Evolutionary conservation across 1,140 invertebrate species (phyloP), one percentile per base, ranked within the genome.

Genomic region (Drosophila kikkawai): DNA sequence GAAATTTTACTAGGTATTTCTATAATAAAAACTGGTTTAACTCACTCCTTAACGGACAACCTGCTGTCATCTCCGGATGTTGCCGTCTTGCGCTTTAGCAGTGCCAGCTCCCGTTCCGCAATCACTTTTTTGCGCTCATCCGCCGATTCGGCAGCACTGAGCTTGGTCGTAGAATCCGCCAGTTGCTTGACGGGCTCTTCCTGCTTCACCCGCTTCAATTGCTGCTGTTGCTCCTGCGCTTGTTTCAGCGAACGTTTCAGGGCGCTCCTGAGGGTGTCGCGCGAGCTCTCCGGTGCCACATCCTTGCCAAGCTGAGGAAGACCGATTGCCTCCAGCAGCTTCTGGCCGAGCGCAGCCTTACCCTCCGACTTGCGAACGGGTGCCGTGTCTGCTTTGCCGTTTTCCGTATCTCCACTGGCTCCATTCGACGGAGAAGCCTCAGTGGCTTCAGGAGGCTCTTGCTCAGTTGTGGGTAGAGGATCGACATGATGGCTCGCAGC

Each of bases 181-280:
- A 83, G 32, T 42, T 76, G 86, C 53, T 76, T 88, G 4, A 80
- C 67, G 1, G 86, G 79, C 34, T 78, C 79, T 32, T 92, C 91
- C 19, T 79, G 90, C 29, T 91, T 92, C 29, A 82, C 80, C 15
- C 85, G 79, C 17, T 90, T 91, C 1, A 83, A 29, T 41, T 91
- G 91, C 9, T 83, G 86, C 37, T 91, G 90, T 34, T 91, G 90
- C 44, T 92, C 91, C 32, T 92, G 91, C 8, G 91, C 91, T 29
- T 92, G 79, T 9, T 92, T 92, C 8, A 92, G 51, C 0, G 91
- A 92, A 1, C 88, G 82, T 32, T 92, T 92, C 9, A 92, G 47
- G n/a, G 91, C 91, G 29, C 79, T 88, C 15, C 91, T 77, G 9
- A 92, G 69, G 19, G 79, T 76, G 22, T 90, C 82, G 1, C 85